Conservation (phyloP, 2,888 invertebrate genomes). For the Eristalis intricaria region DNA sequence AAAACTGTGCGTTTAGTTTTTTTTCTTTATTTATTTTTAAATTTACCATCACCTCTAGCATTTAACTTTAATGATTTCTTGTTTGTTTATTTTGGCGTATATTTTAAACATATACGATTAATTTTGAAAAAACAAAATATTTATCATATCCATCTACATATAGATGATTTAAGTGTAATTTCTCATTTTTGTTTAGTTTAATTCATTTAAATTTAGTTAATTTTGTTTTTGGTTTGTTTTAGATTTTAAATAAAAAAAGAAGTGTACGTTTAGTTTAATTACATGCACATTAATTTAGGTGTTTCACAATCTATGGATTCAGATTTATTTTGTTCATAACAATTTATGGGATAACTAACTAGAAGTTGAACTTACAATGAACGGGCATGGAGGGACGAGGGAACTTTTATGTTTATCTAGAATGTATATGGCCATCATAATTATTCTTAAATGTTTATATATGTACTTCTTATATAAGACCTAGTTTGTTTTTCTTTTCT, state of each 20-base stretch:
- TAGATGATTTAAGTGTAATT: constrained; percentile 74
- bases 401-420: constrained; percentile 3
- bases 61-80: constrained; percentile 11
- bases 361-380: neutral
- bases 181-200: constrained; percentile 14
- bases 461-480: constrained; percentile 58
- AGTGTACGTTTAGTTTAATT: constrained; percentile 15
- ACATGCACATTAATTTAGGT: neutral
- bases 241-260: constrained; percentile 30
- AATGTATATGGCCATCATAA: constrained; percentile 31
- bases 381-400: neutral
- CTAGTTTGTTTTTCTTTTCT: constrained; percentile 54
- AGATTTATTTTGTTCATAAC: constrained; percentile 7
- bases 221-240: constrained; percentile 22
- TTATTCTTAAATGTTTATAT: constrained; percentile 28
- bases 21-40: constrained; percentile 9
- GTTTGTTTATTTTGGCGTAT: constrained; percentile 72
- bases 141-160: constrained; percentile 75
- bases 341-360: constrained; percentile 18
- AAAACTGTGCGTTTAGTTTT: constrained; percentile 63
- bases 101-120: constrained; percentile 76
- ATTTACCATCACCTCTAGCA: constrained; percentile 17
- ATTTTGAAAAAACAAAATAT: constrained; percentile 73
- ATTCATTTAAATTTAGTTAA: neutral
- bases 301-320: neutral